Percentiles rank a stretch among this genome's conserved stretches.
phyloP scores from a whole-genome alignment of 1,140 invertebrate species.

The Eriosoma lanigerum region DNA sequence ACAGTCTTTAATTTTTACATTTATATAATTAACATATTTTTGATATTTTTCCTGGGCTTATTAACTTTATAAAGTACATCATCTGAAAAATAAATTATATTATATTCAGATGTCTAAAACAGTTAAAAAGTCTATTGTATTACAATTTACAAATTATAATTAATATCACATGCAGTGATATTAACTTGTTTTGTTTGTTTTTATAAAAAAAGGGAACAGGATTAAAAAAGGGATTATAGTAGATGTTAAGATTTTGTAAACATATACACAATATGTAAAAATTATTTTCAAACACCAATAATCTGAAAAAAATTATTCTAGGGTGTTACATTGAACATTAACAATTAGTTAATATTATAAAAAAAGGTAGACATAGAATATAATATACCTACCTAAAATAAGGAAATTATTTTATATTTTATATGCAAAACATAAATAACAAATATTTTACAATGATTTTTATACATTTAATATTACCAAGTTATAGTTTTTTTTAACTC shows the following conservation, averaged over 20 bases:
- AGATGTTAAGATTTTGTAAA: background rate
- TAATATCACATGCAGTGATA: background rate
- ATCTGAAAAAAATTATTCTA: background rate
- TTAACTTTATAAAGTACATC: background rate
- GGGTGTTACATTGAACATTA: background rate
- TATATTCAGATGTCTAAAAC: background rate
- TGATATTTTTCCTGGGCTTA: too few species aligned
- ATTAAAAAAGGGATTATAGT: background rate
- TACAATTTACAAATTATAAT: background rate
- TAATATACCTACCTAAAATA: constrained; percentile 8
- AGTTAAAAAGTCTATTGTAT: background rate
- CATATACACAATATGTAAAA: constrained; percentile 9
- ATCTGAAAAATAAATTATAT: constrained; percentile 32
- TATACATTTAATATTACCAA: constrained; percentile 17
- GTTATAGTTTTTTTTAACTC: background rate
- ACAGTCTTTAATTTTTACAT: too few species aligned
- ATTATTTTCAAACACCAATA: constrained; percentile 8
- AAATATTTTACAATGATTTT: constrained; percentile 38
- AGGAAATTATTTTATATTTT: constrained; percentile 22
- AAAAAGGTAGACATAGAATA: constrained; percentile 18
- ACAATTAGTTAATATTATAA: background rate
- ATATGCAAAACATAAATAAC: constrained; percentile 35
- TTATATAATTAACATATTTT: too few species aligned
- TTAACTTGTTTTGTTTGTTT: background rate
- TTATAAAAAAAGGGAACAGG: constrained; percentile 1